Base-by-base conservation (phyloP, 1,140 invertebrate genomes). In the Dinoponera quadriceps region DNA sequence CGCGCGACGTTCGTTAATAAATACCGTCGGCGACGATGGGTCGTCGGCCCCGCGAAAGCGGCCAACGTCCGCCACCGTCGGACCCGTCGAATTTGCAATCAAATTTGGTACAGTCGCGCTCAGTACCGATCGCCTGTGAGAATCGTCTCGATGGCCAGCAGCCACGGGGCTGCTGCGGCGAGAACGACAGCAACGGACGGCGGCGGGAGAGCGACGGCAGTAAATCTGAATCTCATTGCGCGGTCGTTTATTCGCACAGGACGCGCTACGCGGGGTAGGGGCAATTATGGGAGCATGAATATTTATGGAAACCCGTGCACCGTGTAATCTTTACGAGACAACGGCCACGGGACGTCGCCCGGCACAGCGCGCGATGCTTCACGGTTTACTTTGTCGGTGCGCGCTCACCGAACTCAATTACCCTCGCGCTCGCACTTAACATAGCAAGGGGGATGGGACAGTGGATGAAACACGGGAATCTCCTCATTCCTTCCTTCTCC, bases 321-420 rank as follows among this genome's bases (percentile, higher is more conserved):
- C 83, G 77, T 88, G 87, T 88, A 88, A 88, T 88, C 87, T 88
- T 88, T 88, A 88, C 84, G 87, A 85, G 85, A 87, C 69, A 88
- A 88, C 85, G 75, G 65, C 82, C 75, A 84, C 68, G 66, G 69
- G 82, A 87, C 72, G 65, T 88, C 85, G 83, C 59, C 75, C 57
- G 51, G 27, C 62, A 60, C 2, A 9, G 57, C 72, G 44, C 54
- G 69, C 48, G 75, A 84, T 84, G 68, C 54, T 78, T 88, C 82
- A 84, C 85, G 82, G 85, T 87, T 88, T 87, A 88, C 86, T 88
- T 88, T 88, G 85, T 88, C 86, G 86, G 86, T 78, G 44, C 83
- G 63, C 81, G 62, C 68, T 80, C 74, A 75, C 83, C 73, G 86
- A 88, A 88, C 86, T 88, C 85, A 88, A 88, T 88, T 88, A 88